Evolutionary conservation across 2,888 invertebrate genomes (phyloP), one percentile per base, ranked within the genome.

Genomic region (Romanomermis culicivorax): DNA sequence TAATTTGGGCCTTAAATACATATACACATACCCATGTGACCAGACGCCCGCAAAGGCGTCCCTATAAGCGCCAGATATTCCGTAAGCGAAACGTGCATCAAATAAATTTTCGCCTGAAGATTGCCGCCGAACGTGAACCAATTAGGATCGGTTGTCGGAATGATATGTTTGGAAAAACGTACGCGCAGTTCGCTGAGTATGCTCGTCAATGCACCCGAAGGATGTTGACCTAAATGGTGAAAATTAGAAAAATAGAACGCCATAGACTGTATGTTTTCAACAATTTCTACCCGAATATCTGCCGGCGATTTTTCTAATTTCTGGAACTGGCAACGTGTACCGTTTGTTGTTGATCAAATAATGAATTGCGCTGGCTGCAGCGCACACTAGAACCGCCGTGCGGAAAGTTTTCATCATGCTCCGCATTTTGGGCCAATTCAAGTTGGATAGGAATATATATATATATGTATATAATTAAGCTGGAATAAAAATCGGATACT

Each of bases 61-160:
- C 60, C 56, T 51, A 66, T 58, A 20, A 62, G 56, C 20, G 62
- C 62, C 20, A 65, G 58, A 57, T 64, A 66, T 53, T 65, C 64
- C 51, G 64, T 64, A 27, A 65, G 43, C 1, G 61, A 58, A 42
- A 60, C 59, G 57, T 63, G 60, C 1, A 63, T 43, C 54, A 64
- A 58, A 43, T 59, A 57, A 55, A 60, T 57, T 24, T 60, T 57
- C 51, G 29, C 42, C 3, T 52, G 2, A 2, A 55, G 29, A 3
- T 51, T 45, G 7, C 55, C 55, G 42, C 24, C 26, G 2, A 55
- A 3, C 2, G 55, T 25, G 42, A 52, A 25, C 55, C 55, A 55
- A 47, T 42, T 23, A 2, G 50, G 20, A n/a, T 54, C 24, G 2
- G 27, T 11, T 3, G 29, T 11, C 4, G 27, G 26, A n/a, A 54